phyloP scores from a whole-genome alignment of 2,113 vertebrate genomes.

The Tangachromis dhanisi region DNA sequence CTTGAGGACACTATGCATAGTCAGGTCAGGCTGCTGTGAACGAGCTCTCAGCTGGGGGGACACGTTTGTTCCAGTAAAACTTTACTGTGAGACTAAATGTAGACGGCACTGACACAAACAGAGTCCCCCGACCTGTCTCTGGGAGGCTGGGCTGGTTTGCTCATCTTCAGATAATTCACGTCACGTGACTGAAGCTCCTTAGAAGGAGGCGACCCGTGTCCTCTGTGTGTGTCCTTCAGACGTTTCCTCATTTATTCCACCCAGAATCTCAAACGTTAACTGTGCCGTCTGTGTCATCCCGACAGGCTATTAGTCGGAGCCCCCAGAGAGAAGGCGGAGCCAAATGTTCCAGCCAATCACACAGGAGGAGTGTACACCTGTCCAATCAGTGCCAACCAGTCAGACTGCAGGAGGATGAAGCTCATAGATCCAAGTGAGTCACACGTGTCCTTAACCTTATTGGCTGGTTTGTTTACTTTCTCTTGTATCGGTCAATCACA shows the following conservation, averaged over 20 bases:
- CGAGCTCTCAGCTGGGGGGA: not conserved
- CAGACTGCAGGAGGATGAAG: conserved; percentile 77
- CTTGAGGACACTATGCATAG: not conserved
- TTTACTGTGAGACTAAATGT: not conserved
- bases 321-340: conserved; percentile 71
- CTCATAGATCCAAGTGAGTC: conserved; percentile 75
- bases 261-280: not conserved
- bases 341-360: conserved; percentile 58
- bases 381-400: conserved; percentile 62
- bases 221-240: conserved; percentile 1
- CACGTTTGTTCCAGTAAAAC: not conserved
- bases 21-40: not conserved
- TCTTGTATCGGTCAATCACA: not conserved
- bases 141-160: not conserved
- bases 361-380: conserved; percentile 85
- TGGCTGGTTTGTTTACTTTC: not conserved
- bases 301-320: conserved; percentile 83
- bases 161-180: not conserved
- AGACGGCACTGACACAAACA: not conserved
- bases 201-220: not conserved
- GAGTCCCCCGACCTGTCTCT: not conserved
- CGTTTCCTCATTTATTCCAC: not conserved
- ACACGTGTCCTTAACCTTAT: not conserved
- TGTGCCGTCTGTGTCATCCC: not conserved
- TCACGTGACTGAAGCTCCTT: not conserved